Evolutionary conservation across 2,888 invertebrate genomes (phyloP), one percentile per base, ranked within the genome.

Genomic region (Xestia ashworthii): DNA sequence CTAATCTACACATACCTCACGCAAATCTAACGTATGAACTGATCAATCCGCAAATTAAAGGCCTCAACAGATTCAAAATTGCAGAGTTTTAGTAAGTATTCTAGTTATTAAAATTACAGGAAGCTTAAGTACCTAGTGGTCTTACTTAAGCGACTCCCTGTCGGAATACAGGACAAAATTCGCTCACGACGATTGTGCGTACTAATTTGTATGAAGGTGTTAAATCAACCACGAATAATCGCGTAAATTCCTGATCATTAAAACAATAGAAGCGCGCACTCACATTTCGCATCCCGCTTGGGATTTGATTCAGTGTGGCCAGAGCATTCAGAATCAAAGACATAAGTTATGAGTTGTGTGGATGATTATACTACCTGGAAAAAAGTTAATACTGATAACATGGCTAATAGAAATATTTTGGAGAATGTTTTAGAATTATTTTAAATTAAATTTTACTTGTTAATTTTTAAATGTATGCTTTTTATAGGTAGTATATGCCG

Each of bases 11-110:
- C 32, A 8, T 70, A 4, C 79, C 83, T 4, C 83, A 83, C 3
- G 72, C 62, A 14, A 81, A 81, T 70, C 48, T 83, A 3, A 73
- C 81, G 0, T 78, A 66, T 62, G 55, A 58, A 1, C 46, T 83
- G 14, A 8, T 65, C 4, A 62, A 83, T 38, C 38, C 72, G 9
- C n/a, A 69, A 62, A 46, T 81, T 11, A 78, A 60, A 22, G 83
- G 83, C 19, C 68, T 81, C 5, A 70, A 83, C 50, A 66, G 62
- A 19, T 81, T 48, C 41, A 70, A 73, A 22, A 83, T 81, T 16
- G 48, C 55, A 64, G 81, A 83, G 19, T 81, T 81, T 14, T 83
- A 55, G 81, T 82, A 60, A 46, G 81, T 81, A 69, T 41, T 19
- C 25, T 12, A 25, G 60, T 60, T 19, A 58, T 12, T 68, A 25